phyloP scores from a whole-genome alignment of 2,113 vertebrate species.

The Ameiurus melas region DNA sequence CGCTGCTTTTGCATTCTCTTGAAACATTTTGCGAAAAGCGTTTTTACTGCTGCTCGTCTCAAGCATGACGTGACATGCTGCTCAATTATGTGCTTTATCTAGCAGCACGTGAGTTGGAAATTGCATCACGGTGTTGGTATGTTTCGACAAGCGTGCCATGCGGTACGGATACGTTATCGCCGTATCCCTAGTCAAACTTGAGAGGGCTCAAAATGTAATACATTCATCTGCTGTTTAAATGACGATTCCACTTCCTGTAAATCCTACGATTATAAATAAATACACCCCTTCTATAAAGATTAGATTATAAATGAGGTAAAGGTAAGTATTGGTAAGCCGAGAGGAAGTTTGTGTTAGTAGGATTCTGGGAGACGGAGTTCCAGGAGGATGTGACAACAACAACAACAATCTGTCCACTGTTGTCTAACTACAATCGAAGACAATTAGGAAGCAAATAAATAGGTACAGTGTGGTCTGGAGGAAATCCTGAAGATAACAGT shows the following conservation, averaged over 20 bases:
- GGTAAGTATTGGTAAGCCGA: background rate
- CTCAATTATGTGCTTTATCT: background rate
- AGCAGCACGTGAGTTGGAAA: background rate
- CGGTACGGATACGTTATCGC: background rate
- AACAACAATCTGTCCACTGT: background rate
- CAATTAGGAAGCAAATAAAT: background rate
- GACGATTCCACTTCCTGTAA: background rate
- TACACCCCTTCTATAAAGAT: background rate
- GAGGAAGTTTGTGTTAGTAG: background rate
- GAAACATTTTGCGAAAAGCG: background rate
- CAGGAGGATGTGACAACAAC: background rate
- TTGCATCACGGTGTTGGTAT: background rate
- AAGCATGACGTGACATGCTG: background rate
- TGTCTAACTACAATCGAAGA: background rate
- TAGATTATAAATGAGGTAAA: background rate
- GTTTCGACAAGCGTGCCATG: background rate
- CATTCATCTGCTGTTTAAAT: no score
- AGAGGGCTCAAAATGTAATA: background rate
- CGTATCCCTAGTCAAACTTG: background rate
- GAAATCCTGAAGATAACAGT: background rate
- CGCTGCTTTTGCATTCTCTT: background rate
- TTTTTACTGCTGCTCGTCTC: background rate
- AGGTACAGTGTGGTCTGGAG: background rate
- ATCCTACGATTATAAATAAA: background rate
- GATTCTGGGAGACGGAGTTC: background rate